Conservation (phyloP, 2,113 vertebrate species). For the Nyctibius bracteatus region DNA sequence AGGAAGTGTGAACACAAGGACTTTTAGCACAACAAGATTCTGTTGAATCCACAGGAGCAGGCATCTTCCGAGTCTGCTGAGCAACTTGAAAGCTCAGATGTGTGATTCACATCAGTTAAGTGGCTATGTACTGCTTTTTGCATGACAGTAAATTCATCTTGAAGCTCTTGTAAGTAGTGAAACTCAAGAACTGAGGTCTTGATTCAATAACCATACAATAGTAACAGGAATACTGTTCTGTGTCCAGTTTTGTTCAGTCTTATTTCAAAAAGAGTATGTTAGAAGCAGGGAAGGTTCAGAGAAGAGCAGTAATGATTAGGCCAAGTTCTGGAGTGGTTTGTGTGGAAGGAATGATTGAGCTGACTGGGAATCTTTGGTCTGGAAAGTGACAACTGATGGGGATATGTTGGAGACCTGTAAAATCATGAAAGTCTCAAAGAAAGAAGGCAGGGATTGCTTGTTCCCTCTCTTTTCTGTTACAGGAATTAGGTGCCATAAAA, state of each 20-base stretch:
- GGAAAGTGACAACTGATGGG: background rate
- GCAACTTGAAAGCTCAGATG: background rate
- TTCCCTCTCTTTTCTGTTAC: background rate
- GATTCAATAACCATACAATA: background rate
- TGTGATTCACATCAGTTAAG: background rate
- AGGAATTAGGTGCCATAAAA: background rate
- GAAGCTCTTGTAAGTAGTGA: background rate
- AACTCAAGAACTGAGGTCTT: background rate
- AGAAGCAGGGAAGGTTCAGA: background rate
- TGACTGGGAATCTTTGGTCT: background rate
- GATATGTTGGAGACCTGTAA: background rate
- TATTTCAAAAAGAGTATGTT: background rate
- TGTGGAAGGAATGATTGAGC: background rate
- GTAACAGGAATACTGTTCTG: background rate
- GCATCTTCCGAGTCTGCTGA: background rate
- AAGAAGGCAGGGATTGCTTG: background rate
- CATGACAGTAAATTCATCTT: background rate
- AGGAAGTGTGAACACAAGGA: background rate
- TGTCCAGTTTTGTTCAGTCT: background rate
- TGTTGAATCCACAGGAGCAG: background rate
- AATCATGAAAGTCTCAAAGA: background rate
- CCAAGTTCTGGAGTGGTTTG: background rate
- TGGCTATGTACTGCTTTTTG: background rate
- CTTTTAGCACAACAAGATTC: background rate
- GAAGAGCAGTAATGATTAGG: background rate